A percentile compares a stretch with the other conserved stretches of the same genome.
phyloP scores from a whole-genome alignment of 2,113 vertebrate genomes.

The Eidolon helvum region DNA sequence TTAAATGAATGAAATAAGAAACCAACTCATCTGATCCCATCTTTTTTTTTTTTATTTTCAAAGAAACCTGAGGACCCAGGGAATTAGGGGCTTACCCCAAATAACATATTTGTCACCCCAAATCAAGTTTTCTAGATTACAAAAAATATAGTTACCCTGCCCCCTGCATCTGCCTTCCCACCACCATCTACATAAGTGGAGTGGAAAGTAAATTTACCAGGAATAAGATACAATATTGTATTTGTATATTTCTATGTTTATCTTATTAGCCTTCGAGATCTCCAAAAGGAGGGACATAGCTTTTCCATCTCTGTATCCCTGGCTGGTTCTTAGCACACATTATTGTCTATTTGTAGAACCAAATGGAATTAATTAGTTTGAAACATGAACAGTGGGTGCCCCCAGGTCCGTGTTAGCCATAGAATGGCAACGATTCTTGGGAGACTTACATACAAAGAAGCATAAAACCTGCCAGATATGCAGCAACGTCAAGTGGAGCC shows the following conservation, averaged over 20 bases:
- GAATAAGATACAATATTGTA: neutral
- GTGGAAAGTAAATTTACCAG: neutral
- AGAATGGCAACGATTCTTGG: constrained; percentile 36
- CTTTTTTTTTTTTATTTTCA: neutral
- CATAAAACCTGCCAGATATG: constrained; percentile 31
- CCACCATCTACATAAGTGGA: too few species aligned
- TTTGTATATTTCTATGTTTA: neutral
- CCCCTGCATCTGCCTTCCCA: neutral
- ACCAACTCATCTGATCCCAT: neutral
- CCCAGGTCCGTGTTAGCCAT: neutral
- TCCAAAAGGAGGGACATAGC: neutral
- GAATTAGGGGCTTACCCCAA: neutral
- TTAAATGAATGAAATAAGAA: neutral
- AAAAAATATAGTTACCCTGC: neutral
- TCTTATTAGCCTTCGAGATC: neutral
- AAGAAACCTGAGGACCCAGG: neutral
- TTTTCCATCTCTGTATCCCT: neutral
- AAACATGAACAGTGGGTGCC: constrained; percentile 9
- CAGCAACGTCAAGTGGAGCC: constrained; percentile 12
- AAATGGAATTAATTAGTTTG: constrained; percentile 31
- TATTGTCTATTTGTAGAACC: constrained; percentile 21
- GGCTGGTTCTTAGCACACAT: neutral
- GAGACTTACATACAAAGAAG: constrained; percentile 39
- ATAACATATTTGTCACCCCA: neutral
- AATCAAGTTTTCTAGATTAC: neutral